Evolutionary conservation across 2,888 invertebrate species (phyloP).

Genomic region (Amblyteles armatorius): DNA sequence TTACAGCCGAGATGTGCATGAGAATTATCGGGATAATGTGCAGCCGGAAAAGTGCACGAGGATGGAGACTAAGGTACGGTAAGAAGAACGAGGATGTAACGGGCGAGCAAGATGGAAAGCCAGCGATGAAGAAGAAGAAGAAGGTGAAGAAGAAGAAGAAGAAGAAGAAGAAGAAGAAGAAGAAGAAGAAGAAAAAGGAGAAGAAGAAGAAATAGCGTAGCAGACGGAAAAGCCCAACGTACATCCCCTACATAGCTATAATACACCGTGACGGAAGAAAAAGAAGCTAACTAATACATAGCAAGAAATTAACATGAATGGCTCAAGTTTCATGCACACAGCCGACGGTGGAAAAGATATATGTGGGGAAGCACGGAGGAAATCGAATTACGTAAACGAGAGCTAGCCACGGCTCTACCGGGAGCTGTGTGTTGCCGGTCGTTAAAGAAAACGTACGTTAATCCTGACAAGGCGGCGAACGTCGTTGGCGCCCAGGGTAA

Average conservation of each 20-base stretch:
- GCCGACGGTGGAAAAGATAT: background rate
- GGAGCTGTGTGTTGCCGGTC: slow-evolving; percentile 62
- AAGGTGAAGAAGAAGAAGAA: too few relatives aligned
- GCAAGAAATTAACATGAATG: background rate
- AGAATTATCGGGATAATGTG: slow-evolving; percentile 68
- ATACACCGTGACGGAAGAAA: background rate
- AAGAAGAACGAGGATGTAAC: slow-evolving; percentile 31
- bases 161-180: too few relatives aligned
- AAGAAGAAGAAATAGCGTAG: slow-evolving; percentile 21
- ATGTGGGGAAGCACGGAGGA: slow-evolving; percentile 3
- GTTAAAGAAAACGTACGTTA: slow-evolving; percentile 76
- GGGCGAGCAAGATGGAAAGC: slow-evolving; percentile 13
- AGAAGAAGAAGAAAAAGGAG: slow-evolving; percentile 18
- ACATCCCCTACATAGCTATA: slow-evolving; percentile 35
- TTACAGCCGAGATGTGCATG: slow-evolving; percentile 36
- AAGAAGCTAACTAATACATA: background rate
- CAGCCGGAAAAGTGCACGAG: slow-evolving; percentile 53
- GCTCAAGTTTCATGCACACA: background rate
- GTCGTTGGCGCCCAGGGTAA: slow-evolving; percentile 43
- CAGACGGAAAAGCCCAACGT: slow-evolving; percentile 18
- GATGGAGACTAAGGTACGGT: slow-evolving; percentile 24
- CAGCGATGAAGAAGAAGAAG: background rate
- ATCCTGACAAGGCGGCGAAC: slow-evolving; percentile 72
- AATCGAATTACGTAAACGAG: slow-evolving; percentile 61
- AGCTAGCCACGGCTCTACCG: slow-evolving; percentile 39